Percentiles rank a stretch among this genome's conserved stretches.
phyloP scores from a whole-genome alignment of 2,113 vertebrate species.

The Piprites chloris region DNA sequence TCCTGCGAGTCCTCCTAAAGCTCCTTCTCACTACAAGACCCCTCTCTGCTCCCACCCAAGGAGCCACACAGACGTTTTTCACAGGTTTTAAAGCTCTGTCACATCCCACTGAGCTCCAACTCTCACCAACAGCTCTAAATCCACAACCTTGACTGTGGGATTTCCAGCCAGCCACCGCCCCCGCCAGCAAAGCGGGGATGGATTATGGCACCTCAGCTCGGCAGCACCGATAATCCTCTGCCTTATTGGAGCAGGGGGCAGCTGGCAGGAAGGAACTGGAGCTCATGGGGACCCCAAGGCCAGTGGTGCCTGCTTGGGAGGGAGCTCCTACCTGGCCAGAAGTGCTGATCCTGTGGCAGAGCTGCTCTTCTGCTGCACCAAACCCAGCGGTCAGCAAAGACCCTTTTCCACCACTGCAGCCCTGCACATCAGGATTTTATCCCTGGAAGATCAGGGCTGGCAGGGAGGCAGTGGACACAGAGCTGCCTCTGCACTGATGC shows the following conservation, averaged over 20 bases:
- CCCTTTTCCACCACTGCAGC: neutral
- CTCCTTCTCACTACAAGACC: neutral
- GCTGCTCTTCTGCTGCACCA: neutral
- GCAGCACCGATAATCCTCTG: neutral
- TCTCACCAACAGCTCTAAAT: slow-evolving; percentile 1
- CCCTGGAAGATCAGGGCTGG: neutral
- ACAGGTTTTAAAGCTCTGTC: neutral
- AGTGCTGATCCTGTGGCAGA: neutral
- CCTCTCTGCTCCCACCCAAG: neutral
- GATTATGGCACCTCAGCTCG: neutral
- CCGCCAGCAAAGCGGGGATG: neutral
- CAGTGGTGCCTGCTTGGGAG: neutral
- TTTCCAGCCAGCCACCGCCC: neutral
- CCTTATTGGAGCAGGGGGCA: neutral
- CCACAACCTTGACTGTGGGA: neutral
- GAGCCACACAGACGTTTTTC: neutral
- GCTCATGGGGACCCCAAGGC: fast-evolving
- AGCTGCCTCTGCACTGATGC: neutral
- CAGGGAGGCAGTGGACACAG: neutral
- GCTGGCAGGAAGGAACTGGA: neutral
- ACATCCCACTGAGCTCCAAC: slow-evolving; percentile 20
- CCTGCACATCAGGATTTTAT: fast-evolving
- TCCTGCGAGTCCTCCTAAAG: neutral
- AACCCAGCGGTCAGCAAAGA: neutral
- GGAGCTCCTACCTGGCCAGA: neutral